phyloP scores from a whole-genome alignment of 35 echinoderm and acorn worm species.

The Heliocidaris erythrogramma region DNA sequence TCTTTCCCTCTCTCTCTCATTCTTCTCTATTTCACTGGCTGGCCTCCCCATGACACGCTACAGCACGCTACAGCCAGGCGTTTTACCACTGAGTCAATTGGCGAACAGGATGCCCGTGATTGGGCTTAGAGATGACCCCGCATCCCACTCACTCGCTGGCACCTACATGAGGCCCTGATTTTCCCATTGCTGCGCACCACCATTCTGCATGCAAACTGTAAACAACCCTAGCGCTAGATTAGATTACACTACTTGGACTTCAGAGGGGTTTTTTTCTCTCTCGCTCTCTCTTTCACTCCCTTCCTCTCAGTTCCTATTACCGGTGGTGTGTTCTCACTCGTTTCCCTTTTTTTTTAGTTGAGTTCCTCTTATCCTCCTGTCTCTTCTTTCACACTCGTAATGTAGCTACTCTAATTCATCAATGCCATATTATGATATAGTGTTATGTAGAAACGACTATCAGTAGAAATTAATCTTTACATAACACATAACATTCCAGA shows the following conservation, averaged over 20 bases:
- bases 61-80: neutral
- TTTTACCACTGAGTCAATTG: slow-evolving; percentile 5
- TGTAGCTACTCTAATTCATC: too few species aligned
- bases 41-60: slow-evolving; percentile 24
- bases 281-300: neutral
- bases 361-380: neutral
- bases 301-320: neutral
- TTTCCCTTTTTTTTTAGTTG: neutral
- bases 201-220: neutral
- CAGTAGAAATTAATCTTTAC: too few species aligned
- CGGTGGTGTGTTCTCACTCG: neutral
- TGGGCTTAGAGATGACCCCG: slow-evolving; percentile 22
- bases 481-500: too few species aligned
- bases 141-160: neutral
- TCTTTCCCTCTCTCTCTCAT: neutral
- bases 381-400: neutral
- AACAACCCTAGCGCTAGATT: slow-evolving; percentile 18
- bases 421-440: too few species aligned
- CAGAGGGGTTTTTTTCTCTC: neutral
- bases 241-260: slow-evolving; percentile 9
- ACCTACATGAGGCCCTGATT: neutral
- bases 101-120: slow-evolving; percentile 21
- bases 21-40: neutral
- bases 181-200: neutral
- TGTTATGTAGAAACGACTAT: too few species aligned